Evolutionary conservation across 1,140 invertebrate genomes (phyloP), one percentile per base, ranked within the genome.

Genomic region (Nymphalis io): DNA sequence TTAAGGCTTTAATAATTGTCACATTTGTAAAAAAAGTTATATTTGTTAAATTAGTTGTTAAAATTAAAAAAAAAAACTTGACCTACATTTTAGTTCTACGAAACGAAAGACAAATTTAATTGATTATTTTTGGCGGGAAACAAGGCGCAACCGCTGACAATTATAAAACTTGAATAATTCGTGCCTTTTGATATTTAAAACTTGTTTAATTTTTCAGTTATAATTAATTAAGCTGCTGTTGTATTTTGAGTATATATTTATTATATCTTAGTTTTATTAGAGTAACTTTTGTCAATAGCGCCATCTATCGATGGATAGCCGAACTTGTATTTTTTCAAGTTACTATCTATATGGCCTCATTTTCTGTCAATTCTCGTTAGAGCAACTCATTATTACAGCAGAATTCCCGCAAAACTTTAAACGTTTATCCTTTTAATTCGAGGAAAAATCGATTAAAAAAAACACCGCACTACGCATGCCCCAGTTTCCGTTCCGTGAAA

Each of bases 231-330:
- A 55, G n/a, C 1, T 27, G 33, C 51, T 53, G 23, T 16, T 48
- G 42, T 59, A 58, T 11, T 57, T n/a, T 27, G 13, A 23, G 70
- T n/a, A 27, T 23, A 64, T 71, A 60, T 61, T 53, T 68, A 60
- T 11, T 6, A 46, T 10, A n/a, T 11, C 5, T 20, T 51, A 20
- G 1, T 15, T n/a, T 33, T 48, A 51, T 48, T 51, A 15, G 13
- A 13, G 15, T 62, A 62, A 51, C 4, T 42, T 61, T 33, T 46
- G 15, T 62, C 23, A 64, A 78, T 57, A 81, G 58, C 80, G 86
- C 89, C 89, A 87, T 85, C 89, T 91, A 69, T 80, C 61, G 78
- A 69, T 82, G 79, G 75, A 79, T 88, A 88, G 88, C 80, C 18
- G 60, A 67, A 88, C 71, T 73, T 68, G 57, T 51, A 0, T 63